These are phyloP conservation scores for Chydorus sphaericus DNA, from an alignment of 2,888 invertebrate genomes.

Conservation along the genomic window DNA sequence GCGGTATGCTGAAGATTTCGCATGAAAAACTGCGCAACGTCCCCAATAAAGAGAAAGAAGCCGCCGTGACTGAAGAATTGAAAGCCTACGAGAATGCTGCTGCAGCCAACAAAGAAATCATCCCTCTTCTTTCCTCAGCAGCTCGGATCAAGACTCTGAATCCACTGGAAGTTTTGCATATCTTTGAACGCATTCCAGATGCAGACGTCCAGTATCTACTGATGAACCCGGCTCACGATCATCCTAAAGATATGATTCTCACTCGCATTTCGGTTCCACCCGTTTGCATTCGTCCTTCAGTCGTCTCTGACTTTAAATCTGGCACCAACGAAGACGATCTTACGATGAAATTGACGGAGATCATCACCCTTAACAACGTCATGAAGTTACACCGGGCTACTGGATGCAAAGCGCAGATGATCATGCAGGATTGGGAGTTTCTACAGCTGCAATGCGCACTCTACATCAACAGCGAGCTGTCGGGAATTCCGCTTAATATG, in stretches of 20 bases:
- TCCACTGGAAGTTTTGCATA: conserved; percentile 47
- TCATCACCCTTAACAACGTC: conserved; percentile 84
- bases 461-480: conserved; percentile 92
- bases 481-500: conserved; percentile 82
- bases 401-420: conserved; percentile 79
- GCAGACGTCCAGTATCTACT: conserved; percentile 47
- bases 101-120: conserved; percentile 69
- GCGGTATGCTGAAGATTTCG: conserved; percentile 75
- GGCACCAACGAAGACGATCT: conserved; percentile 94
- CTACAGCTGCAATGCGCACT: conserved; percentile 87
- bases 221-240: conserved; percentile 38
- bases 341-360: conserved; percentile 93
- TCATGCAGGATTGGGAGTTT: conserved; percentile 82
- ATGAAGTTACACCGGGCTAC: conserved; percentile 72
- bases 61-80: conserved; percentile 15
- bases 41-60: conserved; percentile 41
- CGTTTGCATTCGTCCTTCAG: conserved; percentile 90
- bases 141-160: conserved; percentile 48
- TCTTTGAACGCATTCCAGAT: conserved; percentile 62
- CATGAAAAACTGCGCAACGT: conserved; percentile 74
- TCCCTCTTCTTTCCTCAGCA: conserved; percentile 45
- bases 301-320: conserved; percentile 83
- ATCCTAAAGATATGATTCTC: conserved; percentile 78
- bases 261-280: conserved; percentile 90
- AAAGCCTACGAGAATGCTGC: conserved; percentile 26